These are phyloP conservation scores for Seriola quinqueradiata DNA, from an alignment of 2,113 vertebrate species.

Conservation along the genomic window DNA sequence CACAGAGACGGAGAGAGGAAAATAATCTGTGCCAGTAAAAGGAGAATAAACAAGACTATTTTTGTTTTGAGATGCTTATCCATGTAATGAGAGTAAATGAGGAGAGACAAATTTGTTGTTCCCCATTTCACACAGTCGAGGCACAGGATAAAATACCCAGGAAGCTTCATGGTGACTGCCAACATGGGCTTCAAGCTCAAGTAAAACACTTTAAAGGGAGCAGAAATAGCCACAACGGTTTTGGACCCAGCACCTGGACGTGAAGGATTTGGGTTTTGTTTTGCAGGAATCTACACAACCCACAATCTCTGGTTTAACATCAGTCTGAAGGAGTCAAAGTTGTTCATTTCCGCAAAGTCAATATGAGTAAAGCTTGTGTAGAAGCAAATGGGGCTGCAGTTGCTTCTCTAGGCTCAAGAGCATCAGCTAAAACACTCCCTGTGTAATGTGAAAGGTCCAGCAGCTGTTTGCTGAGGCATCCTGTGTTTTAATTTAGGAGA, in stretches of 20 bases:
- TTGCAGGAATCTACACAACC: too few relatives aligned
- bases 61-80: not conserved
- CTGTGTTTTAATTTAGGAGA: constrained; percentile 36
- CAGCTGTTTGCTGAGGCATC: constrained; percentile 29
- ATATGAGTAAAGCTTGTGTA: not conserved
- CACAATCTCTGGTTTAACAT: too few relatives aligned
- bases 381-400: constrained; percentile 2
- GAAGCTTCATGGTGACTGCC: not conserved
- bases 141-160: not conserved
- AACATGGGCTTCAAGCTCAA: too few relatives aligned
- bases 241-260: too few relatives aligned
- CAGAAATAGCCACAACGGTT: too few relatives aligned
- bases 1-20: not conserved
- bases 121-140: not conserved
- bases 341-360: too few relatives aligned
- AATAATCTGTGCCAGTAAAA: not conserved
- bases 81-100: not conserved
- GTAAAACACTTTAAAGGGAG: too few relatives aligned
- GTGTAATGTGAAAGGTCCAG: not conserved
- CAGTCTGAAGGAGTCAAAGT: too few relatives aligned
- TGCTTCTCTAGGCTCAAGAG: not conserved
- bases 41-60: not conserved
- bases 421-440: not conserved
- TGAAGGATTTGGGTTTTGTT: too few relatives aligned
- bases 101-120: not conserved